Conservation (phyloP, 2,113 vertebrate genomes). For the Erythrolamprus reginae region DNA sequence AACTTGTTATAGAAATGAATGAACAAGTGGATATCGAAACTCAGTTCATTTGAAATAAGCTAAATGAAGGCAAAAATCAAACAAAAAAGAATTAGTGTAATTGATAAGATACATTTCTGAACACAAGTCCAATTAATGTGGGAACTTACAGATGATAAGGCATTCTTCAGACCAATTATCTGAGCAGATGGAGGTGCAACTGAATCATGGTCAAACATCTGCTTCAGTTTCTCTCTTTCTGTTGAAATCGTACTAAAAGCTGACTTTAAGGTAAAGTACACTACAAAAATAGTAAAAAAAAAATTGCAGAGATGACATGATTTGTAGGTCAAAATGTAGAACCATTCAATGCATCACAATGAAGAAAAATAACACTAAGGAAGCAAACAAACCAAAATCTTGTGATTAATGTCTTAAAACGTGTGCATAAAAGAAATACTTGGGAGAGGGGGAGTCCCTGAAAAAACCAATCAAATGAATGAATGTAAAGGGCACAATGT, state of each 20-base stretch:
- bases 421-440: not conserved
- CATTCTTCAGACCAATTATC: slow-evolving; percentile 85
- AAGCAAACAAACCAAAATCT: not conserved
- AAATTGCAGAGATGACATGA: slow-evolving; percentile 35
- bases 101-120: not conserved
- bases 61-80: slow-evolving; percentile 1
- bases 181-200: slow-evolving; percentile 80
- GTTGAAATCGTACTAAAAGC: slow-evolving; percentile 79
- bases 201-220: slow-evolving; percentile 82
- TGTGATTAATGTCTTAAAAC: slow-evolving; percentile 1
- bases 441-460: not conserved
- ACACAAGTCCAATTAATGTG: not conserved
- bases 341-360: slow-evolving; percentile 6
- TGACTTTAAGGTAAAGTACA: slow-evolving; percentile 85
- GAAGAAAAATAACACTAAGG: slow-evolving; percentile 19
- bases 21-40: not conserved
- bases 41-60: not conserved
- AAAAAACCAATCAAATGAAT: not conserved
- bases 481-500: not conserved
- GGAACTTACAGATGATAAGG: slow-evolving; percentile 83
- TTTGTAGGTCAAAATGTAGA: not conserved
- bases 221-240: slow-evolving; percentile 87
- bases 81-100: not conserved
- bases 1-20: not conserved
- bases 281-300: slow-evolving; percentile 60